These are phyloP conservation scores for Liodrosophila aerea DNA, from an alignment of 2,888 invertebrate species.

Conservation along the genomic window DNA sequence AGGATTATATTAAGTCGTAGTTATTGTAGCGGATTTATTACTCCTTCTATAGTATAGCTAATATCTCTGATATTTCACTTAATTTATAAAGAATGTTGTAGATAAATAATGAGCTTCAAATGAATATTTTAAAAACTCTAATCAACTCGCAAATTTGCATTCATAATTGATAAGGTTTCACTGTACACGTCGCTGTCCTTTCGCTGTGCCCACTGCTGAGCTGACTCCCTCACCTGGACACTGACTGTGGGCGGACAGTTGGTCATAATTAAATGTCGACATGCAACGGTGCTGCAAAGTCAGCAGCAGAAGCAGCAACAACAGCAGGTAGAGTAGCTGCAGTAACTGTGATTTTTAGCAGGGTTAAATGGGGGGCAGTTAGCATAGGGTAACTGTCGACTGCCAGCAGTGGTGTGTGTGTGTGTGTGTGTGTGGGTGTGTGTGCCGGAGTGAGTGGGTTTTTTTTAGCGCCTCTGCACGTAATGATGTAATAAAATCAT, in stretches of 20 bases:
- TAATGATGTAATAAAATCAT: slow-evolving; percentile 81
- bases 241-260: slow-evolving; percentile 38
- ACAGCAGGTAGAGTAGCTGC: slow-evolving; percentile 6
- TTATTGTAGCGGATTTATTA: no score
- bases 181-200: not conserved
- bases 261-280: slow-evolving; percentile 79
- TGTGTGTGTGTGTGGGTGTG: not conserved
- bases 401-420: slow-evolving; percentile 1
- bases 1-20: no score
- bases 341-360: slow-evolving; percentile 32
- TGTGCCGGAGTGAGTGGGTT: not conserved
- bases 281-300: slow-evolving; percentile 66
- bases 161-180: no score
- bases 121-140: no score
- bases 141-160: no score
- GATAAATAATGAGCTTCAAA: no score
- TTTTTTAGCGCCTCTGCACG: slow-evolving; percentile 64
- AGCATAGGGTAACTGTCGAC: slow-evolving; percentile 17
- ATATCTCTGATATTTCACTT: no score
- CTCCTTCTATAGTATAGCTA: no score
- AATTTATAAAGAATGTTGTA: no score
- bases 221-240: slow-evolving; percentile 5
- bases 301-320: slow-evolving; percentile 28
- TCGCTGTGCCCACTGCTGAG: not conserved
- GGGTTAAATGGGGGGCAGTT: not conserved